phyloP scores from a whole-genome alignment of 1,140 invertebrate genomes.

The Dufourea novaeangliae region DNA sequence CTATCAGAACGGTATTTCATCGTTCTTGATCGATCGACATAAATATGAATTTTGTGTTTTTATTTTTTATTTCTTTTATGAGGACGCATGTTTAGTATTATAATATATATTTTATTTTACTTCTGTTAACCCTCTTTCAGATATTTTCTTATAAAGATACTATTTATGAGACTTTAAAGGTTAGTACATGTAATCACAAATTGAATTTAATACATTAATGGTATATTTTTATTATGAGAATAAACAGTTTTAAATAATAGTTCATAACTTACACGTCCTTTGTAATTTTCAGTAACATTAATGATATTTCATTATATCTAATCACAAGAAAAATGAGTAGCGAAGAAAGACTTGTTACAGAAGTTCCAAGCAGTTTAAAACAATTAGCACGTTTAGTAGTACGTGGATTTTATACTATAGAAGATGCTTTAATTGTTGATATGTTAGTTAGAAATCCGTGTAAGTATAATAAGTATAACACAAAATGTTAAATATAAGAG shows the following conservation, averaged over 20 bases:
- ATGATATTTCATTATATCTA: conserved; percentile 22
- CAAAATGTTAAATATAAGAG: background rate
- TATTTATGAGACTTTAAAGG: conserved; percentile 16
- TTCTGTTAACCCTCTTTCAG: conserved; percentile 7
- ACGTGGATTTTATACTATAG: conserved; percentile 95
- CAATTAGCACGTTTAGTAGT: conserved; percentile 94
- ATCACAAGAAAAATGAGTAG: conserved; percentile 67
- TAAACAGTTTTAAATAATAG: background rate
- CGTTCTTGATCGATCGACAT: background rate
- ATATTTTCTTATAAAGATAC: conserved; percentile 28
- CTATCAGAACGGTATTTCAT: background rate
- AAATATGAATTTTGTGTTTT: conserved; percentile 17
- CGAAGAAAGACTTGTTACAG: conserved; percentile 85
- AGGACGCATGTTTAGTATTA: conserved; percentile 16
- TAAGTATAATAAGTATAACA: conserved; percentile 78
- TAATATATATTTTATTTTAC: conserved; percentile 24
- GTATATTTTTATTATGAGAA: background rate
- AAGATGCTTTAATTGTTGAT: conserved; percentile 96
- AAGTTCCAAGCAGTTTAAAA: conserved; percentile 95
- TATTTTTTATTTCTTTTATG: conserved; percentile 6
- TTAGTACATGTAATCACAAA: background rate
- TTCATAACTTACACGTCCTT: background rate
- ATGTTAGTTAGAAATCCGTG: conserved; percentile 97
- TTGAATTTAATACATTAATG: background rate
- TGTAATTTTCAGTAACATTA: conserved; percentile 5